Conservation (phyloP, 2,797 vertebrate genomes). For the Mormyrus proboscirostris region DNA sequence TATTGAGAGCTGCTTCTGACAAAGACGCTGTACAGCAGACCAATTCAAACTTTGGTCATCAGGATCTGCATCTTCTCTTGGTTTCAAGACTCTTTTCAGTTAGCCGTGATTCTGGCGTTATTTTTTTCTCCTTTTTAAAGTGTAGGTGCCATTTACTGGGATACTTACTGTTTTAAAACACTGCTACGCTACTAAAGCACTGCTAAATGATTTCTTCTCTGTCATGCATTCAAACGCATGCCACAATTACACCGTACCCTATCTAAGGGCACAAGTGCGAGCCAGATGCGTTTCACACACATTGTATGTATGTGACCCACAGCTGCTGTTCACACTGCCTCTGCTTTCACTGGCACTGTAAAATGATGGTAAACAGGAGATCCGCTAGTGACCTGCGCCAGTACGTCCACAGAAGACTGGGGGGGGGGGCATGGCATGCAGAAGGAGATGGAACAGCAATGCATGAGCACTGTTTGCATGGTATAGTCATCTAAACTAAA, state of each 20-base stretch:
- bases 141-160: background rate
- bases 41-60: background rate
- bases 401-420: background rate
- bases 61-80: background rate
- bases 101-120: background rate
- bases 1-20: background rate
- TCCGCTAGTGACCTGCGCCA: background rate
- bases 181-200: background rate
- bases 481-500: background rate
- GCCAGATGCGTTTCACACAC: background rate
- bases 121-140: constrained; percentile 6
- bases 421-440: background rate
- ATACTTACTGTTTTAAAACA: background rate
- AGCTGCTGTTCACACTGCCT: background rate
- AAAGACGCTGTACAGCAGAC: background rate
- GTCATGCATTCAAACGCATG: background rate
- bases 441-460: background rate
- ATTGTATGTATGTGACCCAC: background rate
- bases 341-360: background rate
- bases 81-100: constrained; percentile 14
- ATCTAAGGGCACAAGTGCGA: background rate
- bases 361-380: background rate
- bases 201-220: background rate
- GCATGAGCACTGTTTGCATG: background rate
- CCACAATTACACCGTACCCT: background rate